Base-by-base conservation (phyloP, 1,140 invertebrate genomes). In the Drosophila pandora region DNA sequence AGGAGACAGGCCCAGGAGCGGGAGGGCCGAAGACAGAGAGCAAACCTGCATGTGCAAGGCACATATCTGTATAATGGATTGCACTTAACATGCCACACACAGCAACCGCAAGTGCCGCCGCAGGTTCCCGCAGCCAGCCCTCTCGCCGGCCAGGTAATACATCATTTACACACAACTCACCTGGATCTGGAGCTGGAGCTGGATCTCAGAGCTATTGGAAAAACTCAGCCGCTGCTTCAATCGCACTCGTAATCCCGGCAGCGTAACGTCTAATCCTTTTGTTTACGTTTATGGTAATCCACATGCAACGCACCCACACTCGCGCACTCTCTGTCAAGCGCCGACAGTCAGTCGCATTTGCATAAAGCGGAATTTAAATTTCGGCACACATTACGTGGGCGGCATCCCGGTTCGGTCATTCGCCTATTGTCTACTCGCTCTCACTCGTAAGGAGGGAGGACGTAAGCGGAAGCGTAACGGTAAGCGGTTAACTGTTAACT, bases 1-100 rank as follows among this genome's bases (percentile, higher is more conserved):
- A 55, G 21, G 45, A 30, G 59, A 28, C 53, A 30, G 54, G 41
- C 45, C 49, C 23, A 13, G 21, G 5, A 7, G 39, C 13, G 68
- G 57, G 49, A 22, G 30, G 21, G 34, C 34, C 22, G 34, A 28
- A 22, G 65, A 32, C 17, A 52, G 50, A 71, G 70, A 48, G 62
- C 65, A 45, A 67, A 37, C 67, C 68, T 75, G 71, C 70, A 75
- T 75, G 70, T 75, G 71, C 69, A 73, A 63, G 70, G 70, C 69
- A 54, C 78, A 70, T 85, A 85, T 87, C 74, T 79, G 69, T 80
- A 88, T 90, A 90, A 90, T 90, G 85, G 75, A 90, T 90, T 90
- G 85, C 85, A 90, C 85, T 85, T 90, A 85, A 90, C 85, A 85
- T 90, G 85, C 80, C 80, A 79, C 78, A 81, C 68, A 70, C 67